These are phyloP conservation scores for Ennomos quercinarius DNA, from an alignment of 2,888 invertebrate species.

Conservation along the genomic window DNA sequence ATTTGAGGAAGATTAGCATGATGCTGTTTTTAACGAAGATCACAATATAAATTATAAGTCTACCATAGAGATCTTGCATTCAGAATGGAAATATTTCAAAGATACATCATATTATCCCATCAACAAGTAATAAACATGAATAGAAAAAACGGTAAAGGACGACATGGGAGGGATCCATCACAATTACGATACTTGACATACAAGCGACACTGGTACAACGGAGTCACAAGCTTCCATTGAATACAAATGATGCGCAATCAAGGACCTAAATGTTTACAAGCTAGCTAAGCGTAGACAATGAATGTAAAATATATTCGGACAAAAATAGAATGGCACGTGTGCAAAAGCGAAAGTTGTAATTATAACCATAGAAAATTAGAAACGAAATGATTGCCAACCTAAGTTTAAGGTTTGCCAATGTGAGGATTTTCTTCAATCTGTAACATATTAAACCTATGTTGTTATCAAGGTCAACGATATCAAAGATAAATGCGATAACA, in stretches of 20 bases:
- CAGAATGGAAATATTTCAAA: conserved; percentile 29
- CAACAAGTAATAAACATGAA: conserved; percentile 57
- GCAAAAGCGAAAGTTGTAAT: conserved; percentile 51
- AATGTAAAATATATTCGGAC: conserved; percentile 47
- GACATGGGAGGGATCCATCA: conserved; percentile 62
- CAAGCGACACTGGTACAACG: conserved; percentile 48
- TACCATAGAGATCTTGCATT: conserved; percentile 3
- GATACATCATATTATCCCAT: conserved; percentile 33
- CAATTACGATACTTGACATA: conserved; percentile 60
- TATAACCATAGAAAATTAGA: conserved; percentile 32
- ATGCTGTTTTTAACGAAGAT: conserved; percentile 16
- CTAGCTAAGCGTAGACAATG: conserved; percentile 45
- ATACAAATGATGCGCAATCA: conserved; percentile 60
- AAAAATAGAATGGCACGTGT: conserved; percentile 50
- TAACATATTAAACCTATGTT: conserved; percentile 26
- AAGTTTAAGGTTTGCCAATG: conserved; percentile 22
- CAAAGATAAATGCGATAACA: conserved; percentile 62
- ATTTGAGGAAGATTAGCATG: conserved; percentile 33
- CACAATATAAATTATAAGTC: neutral
- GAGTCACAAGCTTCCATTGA: conserved; percentile 49
- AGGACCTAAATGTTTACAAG: conserved; percentile 56
- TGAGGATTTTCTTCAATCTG: conserved; percentile 24
- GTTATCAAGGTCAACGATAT: conserved; percentile 65
- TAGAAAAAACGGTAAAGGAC: conserved; percentile 48
- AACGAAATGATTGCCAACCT: conserved; percentile 22